Percentiles rank a stretch among this genome's conserved stretches.
phyloP scores from a whole-genome alignment of 1,140 invertebrate species.

The Zaprionus ornatus region DNA sequence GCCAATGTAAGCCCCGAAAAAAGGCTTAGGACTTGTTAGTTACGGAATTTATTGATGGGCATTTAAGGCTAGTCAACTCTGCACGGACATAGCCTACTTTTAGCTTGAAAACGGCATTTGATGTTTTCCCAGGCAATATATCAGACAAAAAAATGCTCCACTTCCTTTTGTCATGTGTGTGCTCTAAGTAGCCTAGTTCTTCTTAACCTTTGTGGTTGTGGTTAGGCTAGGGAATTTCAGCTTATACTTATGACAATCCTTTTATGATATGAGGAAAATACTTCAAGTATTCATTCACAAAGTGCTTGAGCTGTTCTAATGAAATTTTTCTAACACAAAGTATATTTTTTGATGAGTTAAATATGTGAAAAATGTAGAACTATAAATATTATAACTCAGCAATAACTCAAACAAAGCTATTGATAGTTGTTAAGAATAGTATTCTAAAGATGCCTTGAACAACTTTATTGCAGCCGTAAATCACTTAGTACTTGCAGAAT shows the following conservation, averaged over 20 bases:
- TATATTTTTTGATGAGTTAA: not conserved
- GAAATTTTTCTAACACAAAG: not conserved
- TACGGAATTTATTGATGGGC: not conserved
- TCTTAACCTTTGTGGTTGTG: not conserved
- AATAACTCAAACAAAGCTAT: not conserved
- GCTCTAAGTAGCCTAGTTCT: not conserved
- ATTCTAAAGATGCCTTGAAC: not conserved
- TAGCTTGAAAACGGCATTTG: not conserved
- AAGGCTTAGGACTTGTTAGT: slow-evolving; percentile 5
- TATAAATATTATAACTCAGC: too few species aligned
- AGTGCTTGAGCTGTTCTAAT: not conserved
- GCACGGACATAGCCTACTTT: not conserved
- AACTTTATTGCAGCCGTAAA: not conserved
- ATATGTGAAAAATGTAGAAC: not conserved
- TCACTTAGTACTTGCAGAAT: not conserved
- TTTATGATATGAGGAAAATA: not conserved
- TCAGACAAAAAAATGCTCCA: not conserved
- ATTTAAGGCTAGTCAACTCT: not conserved
- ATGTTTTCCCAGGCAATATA: not conserved
- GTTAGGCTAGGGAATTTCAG: not conserved
- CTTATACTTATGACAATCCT: too few species aligned
- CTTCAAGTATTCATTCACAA: not conserved
- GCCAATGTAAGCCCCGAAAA: not conserved
- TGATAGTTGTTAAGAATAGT: not conserved
- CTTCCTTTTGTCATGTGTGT: not conserved